A percentile compares a stretch with the other conserved stretches of the same genome.
phyloP scores from a whole-genome alignment of 2,113 vertebrate genomes.

The Rhinoderma darwinii region DNA sequence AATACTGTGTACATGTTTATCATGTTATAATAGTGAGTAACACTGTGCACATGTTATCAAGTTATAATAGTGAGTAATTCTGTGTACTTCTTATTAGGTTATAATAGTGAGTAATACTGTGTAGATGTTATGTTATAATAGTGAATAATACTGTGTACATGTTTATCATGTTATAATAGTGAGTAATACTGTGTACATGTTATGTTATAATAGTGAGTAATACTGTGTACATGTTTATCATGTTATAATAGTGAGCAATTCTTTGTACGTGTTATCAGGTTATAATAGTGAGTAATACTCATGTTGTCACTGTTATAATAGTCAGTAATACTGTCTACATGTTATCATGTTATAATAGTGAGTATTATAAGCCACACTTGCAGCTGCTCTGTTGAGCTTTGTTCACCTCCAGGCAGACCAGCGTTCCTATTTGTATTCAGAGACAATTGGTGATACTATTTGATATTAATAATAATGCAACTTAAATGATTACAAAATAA shows the following conservation, averaged over 20 bases:
- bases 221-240: background rate
- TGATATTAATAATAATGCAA: slow-evolving; percentile 70
- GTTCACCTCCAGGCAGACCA: slow-evolving; percentile 40
- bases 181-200: background rate
- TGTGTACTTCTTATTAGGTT: background rate
- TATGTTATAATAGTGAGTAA: background rate
- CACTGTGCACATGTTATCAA: background rate
- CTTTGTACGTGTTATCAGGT: background rate
- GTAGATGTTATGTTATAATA: background rate
- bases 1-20: background rate
- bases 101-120: background rate
- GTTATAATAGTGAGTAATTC: background rate
- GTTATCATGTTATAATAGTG: background rate
- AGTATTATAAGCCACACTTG: slow-evolving; percentile 3
- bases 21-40: background rate
- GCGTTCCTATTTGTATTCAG: slow-evolving; percentile 58
- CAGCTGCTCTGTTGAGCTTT: background rate
- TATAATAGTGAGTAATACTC: background rate
- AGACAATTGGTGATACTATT: slow-evolving; percentile 59
- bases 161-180: background rate
- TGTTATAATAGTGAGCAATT: background rate
- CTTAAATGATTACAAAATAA: slow-evolving; percentile 63
- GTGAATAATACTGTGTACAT: background rate
- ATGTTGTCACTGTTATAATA: background rate
- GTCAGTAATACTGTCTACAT: background rate